phyloP scores from a whole-genome alignment of 2,888 invertebrate genomes.

The Agrilus cyanescens region DNA sequence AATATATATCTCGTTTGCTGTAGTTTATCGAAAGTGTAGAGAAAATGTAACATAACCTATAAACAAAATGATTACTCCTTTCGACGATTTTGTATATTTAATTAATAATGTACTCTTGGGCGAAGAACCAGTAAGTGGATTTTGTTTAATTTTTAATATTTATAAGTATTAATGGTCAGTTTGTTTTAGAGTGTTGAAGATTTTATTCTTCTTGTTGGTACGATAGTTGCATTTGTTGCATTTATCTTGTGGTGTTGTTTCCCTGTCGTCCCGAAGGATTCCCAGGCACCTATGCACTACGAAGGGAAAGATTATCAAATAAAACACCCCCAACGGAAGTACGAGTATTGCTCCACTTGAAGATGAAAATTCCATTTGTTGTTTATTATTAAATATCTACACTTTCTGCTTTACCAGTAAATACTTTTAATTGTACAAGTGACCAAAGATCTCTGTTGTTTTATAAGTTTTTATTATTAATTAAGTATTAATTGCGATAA shows the following conservation, averaged over 20 bases:
- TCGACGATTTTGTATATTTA: conserved; percentile 48
- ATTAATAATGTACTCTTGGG: conserved; percentile 47
- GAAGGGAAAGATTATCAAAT: conserved; percentile 29
- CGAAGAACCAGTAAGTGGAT: conserved; percentile 45
- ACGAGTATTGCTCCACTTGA: conserved; percentile 22
- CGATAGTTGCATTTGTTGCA: conserved; percentile 49
- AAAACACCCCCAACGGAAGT: conserved; percentile 25
- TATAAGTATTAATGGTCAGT: conserved; percentile 3
- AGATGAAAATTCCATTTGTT: too few species aligned
- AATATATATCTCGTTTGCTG: too few species aligned
- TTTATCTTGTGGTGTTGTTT: conserved; percentile 54
- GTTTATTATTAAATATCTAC: too few species aligned
- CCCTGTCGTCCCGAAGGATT: conserved; percentile 36
- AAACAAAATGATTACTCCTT: conserved; percentile 39
- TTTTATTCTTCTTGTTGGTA: conserved; percentile 47
- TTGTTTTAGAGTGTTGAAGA: conserved; percentile 46
- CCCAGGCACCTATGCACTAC: conserved; percentile 25
- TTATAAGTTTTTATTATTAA: too few species aligned
- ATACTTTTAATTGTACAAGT: too few species aligned
- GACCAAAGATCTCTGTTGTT: too few species aligned
- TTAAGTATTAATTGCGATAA: too few species aligned
- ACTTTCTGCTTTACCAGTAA: too few species aligned
- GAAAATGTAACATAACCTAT: conserved; percentile 10
- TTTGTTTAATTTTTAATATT: conserved; percentile 1
- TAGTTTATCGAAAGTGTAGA: neutral